Evolutionary conservation across 2,888 invertebrate species (phyloP).

Genomic region (Idaea dimidiata): DNA sequence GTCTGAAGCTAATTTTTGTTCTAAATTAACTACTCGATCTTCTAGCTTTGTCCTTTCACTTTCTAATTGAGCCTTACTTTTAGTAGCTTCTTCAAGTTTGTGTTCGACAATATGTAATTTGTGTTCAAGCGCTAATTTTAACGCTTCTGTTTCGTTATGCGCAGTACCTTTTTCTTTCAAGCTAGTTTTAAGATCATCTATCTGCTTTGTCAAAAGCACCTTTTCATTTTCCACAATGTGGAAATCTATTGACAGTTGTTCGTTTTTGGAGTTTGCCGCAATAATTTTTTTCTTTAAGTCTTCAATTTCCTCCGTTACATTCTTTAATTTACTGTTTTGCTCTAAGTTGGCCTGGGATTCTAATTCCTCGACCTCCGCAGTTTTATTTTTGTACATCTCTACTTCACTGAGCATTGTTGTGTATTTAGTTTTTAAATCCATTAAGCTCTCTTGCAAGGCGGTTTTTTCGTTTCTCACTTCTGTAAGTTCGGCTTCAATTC

Average conservation of each 20-base stretch:
- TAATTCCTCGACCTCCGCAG: constrained; percentile 70
- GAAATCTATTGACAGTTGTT: constrained; percentile 74
- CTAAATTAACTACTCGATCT: constrained; percentile 36
- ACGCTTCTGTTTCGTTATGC: constrained; percentile 45
- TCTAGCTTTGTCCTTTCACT: constrained; percentile 42
- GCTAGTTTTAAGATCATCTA: constrained; percentile 64
- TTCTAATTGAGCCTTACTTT: constrained; percentile 44
- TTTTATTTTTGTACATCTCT: constrained; percentile 64
- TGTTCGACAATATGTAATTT: constrained; percentile 55
- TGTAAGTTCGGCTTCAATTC: constrained; percentile 78
- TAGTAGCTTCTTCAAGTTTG: constrained; percentile 40
- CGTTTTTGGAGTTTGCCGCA: constrained; percentile 62
- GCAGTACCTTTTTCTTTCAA: constrained; percentile 45
- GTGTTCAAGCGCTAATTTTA: constrained; percentile 50
- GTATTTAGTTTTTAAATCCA: constrained; percentile 77
- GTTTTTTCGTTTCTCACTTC: constrained; percentile 66
- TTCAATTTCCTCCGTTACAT: constrained; percentile 62
- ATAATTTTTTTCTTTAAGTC: constrained; percentile 63
- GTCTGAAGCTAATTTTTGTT: constrained; percentile 29
- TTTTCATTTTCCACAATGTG: constrained; percentile 78
- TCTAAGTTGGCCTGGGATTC: constrained; percentile 61
- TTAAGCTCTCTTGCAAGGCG: constrained; percentile 74
- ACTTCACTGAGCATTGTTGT: constrained; percentile 71
- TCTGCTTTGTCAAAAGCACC: constrained; percentile 65
- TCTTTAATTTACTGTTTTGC: constrained; percentile 47